Conservation (phyloP, 1,140 invertebrate genomes). For the Drosophila arizonae region DNA sequence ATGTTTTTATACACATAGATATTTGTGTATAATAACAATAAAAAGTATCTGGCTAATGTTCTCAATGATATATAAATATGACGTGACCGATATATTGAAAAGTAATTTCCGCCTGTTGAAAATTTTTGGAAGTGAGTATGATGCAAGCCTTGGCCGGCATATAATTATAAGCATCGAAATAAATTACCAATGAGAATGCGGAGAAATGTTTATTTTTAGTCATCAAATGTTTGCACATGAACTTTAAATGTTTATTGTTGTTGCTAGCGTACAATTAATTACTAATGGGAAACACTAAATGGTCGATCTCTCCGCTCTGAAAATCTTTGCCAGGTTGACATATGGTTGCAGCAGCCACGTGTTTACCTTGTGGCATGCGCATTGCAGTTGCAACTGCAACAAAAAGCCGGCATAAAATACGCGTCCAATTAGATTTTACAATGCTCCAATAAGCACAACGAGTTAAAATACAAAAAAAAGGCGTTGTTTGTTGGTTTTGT, state of each 20-base stretch:
- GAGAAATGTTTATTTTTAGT: conserved; percentile 72
- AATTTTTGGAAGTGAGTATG: conserved; percentile 51
- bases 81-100: conserved; percentile 68
- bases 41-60: conserved; percentile 71
- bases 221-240: conserved; percentile 71
- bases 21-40: conserved; percentile 8
- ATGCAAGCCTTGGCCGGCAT: conserved; percentile 40
- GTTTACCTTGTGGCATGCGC: conserved; percentile 30
- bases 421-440: conserved; percentile 1
- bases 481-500: conserved; percentile 72
- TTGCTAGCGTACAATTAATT: conserved; percentile 25
- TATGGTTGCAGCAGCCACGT: conserved; percentile 36
- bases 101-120: conserved; percentile 61
- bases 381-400: conserved; percentile 18
- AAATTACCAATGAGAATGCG: conserved; percentile 58
- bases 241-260: conserved; percentile 63
- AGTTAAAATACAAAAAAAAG: conserved; percentile 28
- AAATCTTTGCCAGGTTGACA: conserved; percentile 44
- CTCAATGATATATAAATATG: conserved; percentile 72
- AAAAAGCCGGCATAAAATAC: conserved; percentile 22
- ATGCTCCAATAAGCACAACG: conserved; percentile 24
- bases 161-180: conserved; percentile 61
- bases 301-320: conserved; percentile 1
- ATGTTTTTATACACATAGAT: conserved; percentile 14
- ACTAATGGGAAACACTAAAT: conserved; percentile 18